These are phyloP conservation scores for Harpalus rufipes DNA, from an alignment of 2,888 invertebrate species.

Conservation along the genomic window DNA sequence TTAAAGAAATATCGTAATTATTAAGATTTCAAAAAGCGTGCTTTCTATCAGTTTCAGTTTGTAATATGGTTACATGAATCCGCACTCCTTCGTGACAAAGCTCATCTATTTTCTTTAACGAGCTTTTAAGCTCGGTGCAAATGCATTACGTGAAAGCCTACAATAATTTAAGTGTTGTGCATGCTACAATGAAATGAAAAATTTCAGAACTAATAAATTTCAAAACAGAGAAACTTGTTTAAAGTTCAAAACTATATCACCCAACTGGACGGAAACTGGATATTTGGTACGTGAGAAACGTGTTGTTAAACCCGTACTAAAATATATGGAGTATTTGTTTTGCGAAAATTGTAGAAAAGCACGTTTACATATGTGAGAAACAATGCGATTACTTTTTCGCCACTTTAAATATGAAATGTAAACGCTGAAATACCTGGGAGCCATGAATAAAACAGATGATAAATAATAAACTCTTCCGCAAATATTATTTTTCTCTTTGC, in stretches of 20 bases:
- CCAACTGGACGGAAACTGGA: neutral
- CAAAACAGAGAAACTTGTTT: neutral
- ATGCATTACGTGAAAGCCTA: conserved; percentile 29
- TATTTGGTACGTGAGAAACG: conserved; percentile 23
- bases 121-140: conserved; percentile 28
- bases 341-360: conserved; percentile 14
- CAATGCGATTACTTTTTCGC: neutral
- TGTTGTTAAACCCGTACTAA: neutral
- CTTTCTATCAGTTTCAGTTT: neutral
- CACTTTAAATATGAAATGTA: conserved; percentile 29
- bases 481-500: conserved; percentile 18
- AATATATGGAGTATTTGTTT: conserved; percentile 9
- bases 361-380: conserved; percentile 30
- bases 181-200: conserved; percentile 19
- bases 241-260: neutral
- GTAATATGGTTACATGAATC: conserved; percentile 40
- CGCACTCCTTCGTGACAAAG: conserved; percentile 21
- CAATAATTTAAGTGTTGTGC: conserved; percentile 33
- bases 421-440: conserved; percentile 14
- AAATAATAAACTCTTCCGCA: conserved; percentile 12
- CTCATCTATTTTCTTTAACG: conserved; percentile 46
- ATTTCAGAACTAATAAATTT: conserved; percentile 16
- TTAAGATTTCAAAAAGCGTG: neutral
- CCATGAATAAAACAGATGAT: conserved; percentile 10
- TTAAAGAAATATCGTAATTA: neutral